phyloP scores from a whole-genome alignment of 2,113 vertebrate genomes.

The Entomyzon cyanotis region DNA sequence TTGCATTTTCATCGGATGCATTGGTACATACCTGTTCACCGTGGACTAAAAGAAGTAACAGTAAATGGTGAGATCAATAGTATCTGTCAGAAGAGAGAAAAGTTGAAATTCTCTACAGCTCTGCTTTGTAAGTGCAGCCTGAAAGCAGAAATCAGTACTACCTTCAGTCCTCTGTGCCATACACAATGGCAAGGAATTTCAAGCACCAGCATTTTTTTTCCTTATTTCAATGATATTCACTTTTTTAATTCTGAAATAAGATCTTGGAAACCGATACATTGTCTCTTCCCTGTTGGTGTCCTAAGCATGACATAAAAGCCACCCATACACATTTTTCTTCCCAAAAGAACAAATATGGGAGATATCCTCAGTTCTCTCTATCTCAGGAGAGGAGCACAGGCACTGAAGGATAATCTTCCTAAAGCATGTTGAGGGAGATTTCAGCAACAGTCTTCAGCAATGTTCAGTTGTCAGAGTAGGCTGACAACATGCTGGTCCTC shows the following conservation, averaged over 20 bases:
- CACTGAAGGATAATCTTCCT: not conserved
- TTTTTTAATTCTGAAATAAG: not conserved
- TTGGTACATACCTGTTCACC: not conserved
- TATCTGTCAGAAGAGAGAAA: not conserved
- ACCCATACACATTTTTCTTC: fast-evolving
- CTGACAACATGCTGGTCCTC: not conserved
- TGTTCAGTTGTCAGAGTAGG: not conserved
- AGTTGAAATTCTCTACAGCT: not conserved
- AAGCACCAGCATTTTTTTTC: not conserved
- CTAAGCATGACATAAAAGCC: not conserved
- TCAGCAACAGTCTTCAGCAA: not conserved
- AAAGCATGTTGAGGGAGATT: not conserved
- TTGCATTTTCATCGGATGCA: not conserved
- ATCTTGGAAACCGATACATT: not conserved
- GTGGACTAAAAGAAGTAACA: not conserved
- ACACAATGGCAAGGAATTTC: not conserved
- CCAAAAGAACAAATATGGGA: not conserved
- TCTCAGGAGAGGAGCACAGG: not conserved
- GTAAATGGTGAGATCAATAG: not conserved
- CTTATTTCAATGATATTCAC: not conserved
- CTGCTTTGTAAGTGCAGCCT: not conserved
- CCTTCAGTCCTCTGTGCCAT: not conserved
- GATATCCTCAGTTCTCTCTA: not conserved
- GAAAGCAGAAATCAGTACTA: not conserved
- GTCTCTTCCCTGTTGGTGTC: not conserved